Base-by-base conservation (phyloP, 1,140 invertebrate genomes). In the Drosophila subobscura region DNA sequence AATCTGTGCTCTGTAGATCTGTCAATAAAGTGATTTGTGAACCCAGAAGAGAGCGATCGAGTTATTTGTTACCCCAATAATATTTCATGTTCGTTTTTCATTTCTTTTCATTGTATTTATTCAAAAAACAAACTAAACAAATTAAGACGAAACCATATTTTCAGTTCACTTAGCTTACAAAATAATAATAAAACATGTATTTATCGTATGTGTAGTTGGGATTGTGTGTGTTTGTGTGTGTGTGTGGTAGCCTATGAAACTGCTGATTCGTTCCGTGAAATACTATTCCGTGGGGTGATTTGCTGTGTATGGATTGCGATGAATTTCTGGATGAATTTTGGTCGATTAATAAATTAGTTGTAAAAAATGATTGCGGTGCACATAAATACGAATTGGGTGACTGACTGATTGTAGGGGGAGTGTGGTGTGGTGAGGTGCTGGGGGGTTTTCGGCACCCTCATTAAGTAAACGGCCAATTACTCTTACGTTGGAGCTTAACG, bases 401-500 rank as follows among this genome's bases (percentile, higher is more conserved):
- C 23, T 68, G 64, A 54, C 33, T 60, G 47, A 46, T 50, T 59
- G 47, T 41, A 40, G n/a, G n/a, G 27, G 60, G 41, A 29, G 41
- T 57, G 45, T 33, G 20, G 46, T 50, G 41, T 61, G 47, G 33
- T 47, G 27, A 29, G 7, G 49, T 49, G 29, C 27, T 68, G 29
- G 22, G 22, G 33, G 50, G 5, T 57, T 46, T 41, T 25, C 46
- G 59, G 27, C 22, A 25, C 59, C 45, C 52, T 74, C 25, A 53
- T 79, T 89, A 89, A 89, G 85, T 89, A 89, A 86, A 57, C 77
- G 71, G 77, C 77, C 77, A 79, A 85, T 77, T 77, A 66, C 33
- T 12, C 33, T 37, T 37, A 37, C 33, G 33, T 37, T 37, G 33
- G 10, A 37, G 41, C 47, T 73, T 65, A 65, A 73, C 55, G 70